These are phyloP conservation scores for Tiliacea citrago DNA, from an alignment of 2,888 invertebrate genomes.

Conservation along the genomic window DNA sequence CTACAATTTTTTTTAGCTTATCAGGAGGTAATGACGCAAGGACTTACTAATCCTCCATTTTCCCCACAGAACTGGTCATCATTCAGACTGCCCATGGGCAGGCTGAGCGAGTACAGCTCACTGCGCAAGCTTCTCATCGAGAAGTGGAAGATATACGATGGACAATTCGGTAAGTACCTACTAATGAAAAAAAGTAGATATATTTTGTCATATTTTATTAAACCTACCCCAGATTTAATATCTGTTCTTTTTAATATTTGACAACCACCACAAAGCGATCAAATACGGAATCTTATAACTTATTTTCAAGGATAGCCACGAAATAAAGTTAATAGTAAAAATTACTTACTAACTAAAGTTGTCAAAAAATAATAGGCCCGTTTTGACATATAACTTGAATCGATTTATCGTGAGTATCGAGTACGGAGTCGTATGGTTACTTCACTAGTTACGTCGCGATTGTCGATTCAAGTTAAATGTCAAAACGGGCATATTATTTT, in stretches of 20 bases:
- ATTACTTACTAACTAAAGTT: not conserved
- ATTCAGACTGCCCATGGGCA: slow-evolving; percentile 98
- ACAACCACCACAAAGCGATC: not conserved
- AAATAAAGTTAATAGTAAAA: not conserved
- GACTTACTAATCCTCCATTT: not conserved
- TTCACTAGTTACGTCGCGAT: too few species aligned
- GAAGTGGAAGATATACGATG: slow-evolving; percentile 99
- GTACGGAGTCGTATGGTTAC: too few species aligned
- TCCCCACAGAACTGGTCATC: slow-evolving; percentile 90
- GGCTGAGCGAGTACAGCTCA: slow-evolving; percentile 99
- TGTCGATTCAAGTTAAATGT: too few species aligned
- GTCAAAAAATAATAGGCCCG: too few species aligned
- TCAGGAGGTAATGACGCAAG: not conserved
- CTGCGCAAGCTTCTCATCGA: slow-evolving; percentile 98
- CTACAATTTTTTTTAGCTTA: not conserved
- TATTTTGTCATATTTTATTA: not conserved
- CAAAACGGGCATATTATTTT: too few species aligned
- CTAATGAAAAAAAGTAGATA: not conserved
- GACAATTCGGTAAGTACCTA: slow-evolving; percentile 96
- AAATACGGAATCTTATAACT: not conserved
- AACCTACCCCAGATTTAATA: not conserved
- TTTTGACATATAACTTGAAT: too few species aligned
- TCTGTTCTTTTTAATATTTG: not conserved
- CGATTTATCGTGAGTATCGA: too few species aligned
- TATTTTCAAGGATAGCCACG: too few species aligned